phyloP scores from a whole-genome alignment of 2,888 invertebrate species.

The Aspidapion aeneum region DNA sequence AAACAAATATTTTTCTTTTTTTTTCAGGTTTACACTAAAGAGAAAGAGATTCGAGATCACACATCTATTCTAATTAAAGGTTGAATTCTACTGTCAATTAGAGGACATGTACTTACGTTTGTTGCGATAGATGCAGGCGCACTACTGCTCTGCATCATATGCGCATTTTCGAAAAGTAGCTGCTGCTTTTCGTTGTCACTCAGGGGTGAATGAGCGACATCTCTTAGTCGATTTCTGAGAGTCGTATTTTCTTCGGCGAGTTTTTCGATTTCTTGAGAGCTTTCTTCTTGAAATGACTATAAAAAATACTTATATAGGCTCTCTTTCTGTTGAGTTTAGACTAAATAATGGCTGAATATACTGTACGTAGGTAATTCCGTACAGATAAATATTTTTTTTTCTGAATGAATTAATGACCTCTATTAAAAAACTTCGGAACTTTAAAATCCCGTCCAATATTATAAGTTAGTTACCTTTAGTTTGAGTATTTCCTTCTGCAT shows the following conservation, averaged over 20 bases:
- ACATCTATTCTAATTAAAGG: too few species aligned
- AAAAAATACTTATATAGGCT: constrained; percentile 21
- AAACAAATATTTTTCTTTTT: too few species aligned
- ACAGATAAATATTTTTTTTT: too few species aligned
- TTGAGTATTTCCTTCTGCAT: constrained; percentile 66
- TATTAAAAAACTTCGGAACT: too few species aligned
- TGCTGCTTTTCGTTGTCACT: constrained; percentile 83
- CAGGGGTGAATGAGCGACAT: constrained; percentile 76
- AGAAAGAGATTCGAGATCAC: too few species aligned
- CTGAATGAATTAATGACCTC: too few species aligned
- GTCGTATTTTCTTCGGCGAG: constrained; percentile 75
- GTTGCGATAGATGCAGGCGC: constrained; percentile 75
- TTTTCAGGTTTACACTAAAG: too few species aligned
- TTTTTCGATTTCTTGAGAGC: constrained; percentile 60
- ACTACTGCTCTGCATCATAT: constrained; percentile 64
- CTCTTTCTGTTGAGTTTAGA: too few species aligned
- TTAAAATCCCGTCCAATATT: too few species aligned
- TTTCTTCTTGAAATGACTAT: constrained; percentile 57
- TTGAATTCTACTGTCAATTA: too few species aligned
- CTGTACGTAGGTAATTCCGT: too few species aligned
- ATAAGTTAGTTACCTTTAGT: constrained; percentile 72
- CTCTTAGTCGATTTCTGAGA: constrained; percentile 69
- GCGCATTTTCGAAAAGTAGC: constrained; percentile 61
- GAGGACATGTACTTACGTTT: constrained; percentile 46
- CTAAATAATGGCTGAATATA: too few species aligned